Percentiles rank a stretch among this genome's conserved stretches.
These are phyloP conservation scores for Microplitis deprimator DNA, from an alignment of 2,888 invertebrate genomes.

Conservation along the genomic window DNA sequence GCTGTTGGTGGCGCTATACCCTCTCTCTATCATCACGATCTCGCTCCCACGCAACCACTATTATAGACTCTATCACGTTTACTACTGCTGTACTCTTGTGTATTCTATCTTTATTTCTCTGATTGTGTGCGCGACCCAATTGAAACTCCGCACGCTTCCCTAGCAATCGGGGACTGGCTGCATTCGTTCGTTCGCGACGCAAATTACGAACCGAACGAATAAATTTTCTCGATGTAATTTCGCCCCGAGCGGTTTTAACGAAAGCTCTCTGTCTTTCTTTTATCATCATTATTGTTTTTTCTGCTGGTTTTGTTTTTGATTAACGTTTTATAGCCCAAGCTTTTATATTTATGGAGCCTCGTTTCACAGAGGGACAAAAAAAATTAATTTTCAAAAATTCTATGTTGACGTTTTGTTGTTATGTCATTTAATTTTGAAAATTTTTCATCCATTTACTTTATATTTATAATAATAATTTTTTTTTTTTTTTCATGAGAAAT, in stretches of 20 bases:
- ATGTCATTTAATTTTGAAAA: not conserved
- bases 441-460: not conserved
- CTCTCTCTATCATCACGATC: not conserved
- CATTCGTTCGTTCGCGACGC: slow-evolving; percentile 36
- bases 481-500: not conserved
- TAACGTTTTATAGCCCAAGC: not conserved
- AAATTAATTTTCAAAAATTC: not conserved
- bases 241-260: slow-evolving; percentile 19
- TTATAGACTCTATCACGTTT: not conserved
- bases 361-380: not conserved
- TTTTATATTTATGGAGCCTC: not conserved
- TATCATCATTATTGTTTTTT: not conserved
- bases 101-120: slow-evolving; percentile 7
- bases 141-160: slow-evolving; percentile 42
- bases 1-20: slow-evolving; percentile 23
- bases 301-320: not conserved
- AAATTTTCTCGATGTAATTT: slow-evolving; percentile 37
- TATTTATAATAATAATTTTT: no score
- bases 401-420: not conserved
- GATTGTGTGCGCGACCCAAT: slow-evolving; percentile 30
- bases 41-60: not conserved
- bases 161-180: slow-evolving; percentile 33
- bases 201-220: slow-evolving; percentile 41
- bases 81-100: not conserved
- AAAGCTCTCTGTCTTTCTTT: slow-evolving; percentile 3